Evolutionary conservation across 2,113 vertebrate genomes (phyloP), one percentile per base, ranked within the genome.

Genomic region (Pholis gunnellus): DNA sequence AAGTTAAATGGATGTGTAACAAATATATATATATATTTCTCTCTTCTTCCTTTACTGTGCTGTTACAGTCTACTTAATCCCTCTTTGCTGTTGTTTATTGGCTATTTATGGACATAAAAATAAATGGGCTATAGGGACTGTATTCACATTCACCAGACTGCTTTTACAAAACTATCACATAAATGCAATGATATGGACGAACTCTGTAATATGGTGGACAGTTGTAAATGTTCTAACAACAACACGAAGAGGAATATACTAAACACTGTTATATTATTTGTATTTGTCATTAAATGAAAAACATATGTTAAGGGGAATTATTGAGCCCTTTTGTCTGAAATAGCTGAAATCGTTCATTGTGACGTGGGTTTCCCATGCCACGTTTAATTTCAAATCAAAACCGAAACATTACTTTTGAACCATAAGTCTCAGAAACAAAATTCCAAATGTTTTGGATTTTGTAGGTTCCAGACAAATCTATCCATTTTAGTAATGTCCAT

Each of bases 1-100:
- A 88, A 81, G 85, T 85, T 75, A 83, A 89, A 87, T 82, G 57
- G 79, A 83, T 87, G 66, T 80, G 29, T 70, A 86, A 77, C 69
- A 59, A 65, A 83, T 76, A 52, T 69, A 31, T 31, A 31, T 31
- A 31, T 31, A 31, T 29, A 29, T 31, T 31, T 31, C 29, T 75
- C 36, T 9, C 2, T 46, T 75, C 44, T 72, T 64, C 44, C 27
- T 75, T 78, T 83, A 75, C 46, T 15, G 56, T 48, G 59, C 77
- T 40, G 57, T 78, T 73, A 25, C 64, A 69, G 64, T 73, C 40
- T 34, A 69, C 56, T 83, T 66, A 34, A 61, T 73, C 38, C 56
- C n/a, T 73, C 63, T 59, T 59, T 20, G 7, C 6, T 27, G 9
- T 46, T 82, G 34, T 79, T 74, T 20, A 81, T 75, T 72, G 48